phyloP scores from a whole-genome alignment of 2,797 vertebrate species.

The Loriculus beryllinus region DNA sequence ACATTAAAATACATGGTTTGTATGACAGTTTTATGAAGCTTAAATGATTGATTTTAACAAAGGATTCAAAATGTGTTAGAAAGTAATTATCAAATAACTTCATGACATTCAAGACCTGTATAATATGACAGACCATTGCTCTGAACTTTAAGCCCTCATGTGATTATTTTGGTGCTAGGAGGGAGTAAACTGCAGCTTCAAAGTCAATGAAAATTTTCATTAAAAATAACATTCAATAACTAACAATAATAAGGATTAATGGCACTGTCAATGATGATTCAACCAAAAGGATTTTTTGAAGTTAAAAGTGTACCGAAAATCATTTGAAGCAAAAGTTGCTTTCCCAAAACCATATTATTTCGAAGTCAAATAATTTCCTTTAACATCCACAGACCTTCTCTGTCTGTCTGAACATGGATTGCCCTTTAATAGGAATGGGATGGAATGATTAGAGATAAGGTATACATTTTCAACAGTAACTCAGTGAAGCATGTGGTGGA shows the following conservation, averaged over 20 bases:
- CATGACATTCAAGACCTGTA: constrained; percentile 1
- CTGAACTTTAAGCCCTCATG: neutral
- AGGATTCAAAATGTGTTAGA: neutral
- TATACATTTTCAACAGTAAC: neutral
- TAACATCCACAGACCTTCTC: neutral
- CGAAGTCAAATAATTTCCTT: constrained; percentile 24
- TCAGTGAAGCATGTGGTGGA: constrained; percentile 9
- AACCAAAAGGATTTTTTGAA: neutral
- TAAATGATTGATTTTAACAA: constrained; percentile 11
- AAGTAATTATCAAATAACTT: constrained; percentile 57
- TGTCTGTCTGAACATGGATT: neutral
- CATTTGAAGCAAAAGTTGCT: constrained; percentile 1
- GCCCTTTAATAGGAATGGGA: neutral
- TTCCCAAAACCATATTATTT: neutral
- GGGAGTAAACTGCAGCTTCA: constrained; percentile 16
- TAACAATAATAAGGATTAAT: constrained; percentile 55
- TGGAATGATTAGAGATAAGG: constrained; percentile 10
- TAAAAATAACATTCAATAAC: neutral
- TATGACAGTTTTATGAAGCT: constrained; percentile 31
- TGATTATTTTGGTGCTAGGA: constrained; percentile 1
- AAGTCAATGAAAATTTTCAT: constrained; percentile 34
- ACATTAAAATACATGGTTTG: neutral
- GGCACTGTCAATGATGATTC: constrained; percentile 7
- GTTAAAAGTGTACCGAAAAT: neutral
- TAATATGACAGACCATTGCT: neutral